A percentile compares a stretch with the other conserved stretches of the same genome.
These are phyloP conservation scores for Chondrosia reniformis DNA, from an alignment of 37 sponge, comb jelly and placozoan species.

Conservation along the genomic window DNA sequence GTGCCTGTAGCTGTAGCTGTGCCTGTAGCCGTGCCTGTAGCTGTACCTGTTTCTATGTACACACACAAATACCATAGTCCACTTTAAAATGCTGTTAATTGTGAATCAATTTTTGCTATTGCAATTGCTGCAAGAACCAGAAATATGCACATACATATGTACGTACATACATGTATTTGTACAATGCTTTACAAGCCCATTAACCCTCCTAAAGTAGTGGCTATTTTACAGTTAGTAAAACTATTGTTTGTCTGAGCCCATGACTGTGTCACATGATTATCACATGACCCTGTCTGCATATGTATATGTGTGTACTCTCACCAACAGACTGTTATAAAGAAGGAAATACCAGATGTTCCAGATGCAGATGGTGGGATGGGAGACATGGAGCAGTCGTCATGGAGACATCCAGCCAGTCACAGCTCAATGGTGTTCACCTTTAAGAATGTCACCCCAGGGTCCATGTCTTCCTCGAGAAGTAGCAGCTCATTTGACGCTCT, in stretches of 20 bases:
- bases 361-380: not conserved
- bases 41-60: not conserved
- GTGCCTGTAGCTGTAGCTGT: not conserved
- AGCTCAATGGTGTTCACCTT: not conserved
- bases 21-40: not conserved
- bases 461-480: not conserved
- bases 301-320: not conserved
- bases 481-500: conserved; percentile 22
- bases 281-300: not conserved
- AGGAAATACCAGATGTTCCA: not conserved
- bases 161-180: not conserved
- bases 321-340: not conserved
- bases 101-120: no score
- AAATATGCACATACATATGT: no score
- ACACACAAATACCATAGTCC: not conserved
- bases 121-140: no score
- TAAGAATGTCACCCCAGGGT: not conserved
- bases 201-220: not conserved
- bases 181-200: not conserved
- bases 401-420: not conserved
- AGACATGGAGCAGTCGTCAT: not conserved
- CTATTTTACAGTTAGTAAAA: no score
- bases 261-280: no score
- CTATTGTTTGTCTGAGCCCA: no score
- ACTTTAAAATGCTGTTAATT: no score